Conservation (phyloP, 1,140 invertebrate genomes). For the Artemia franciscana region DNA sequence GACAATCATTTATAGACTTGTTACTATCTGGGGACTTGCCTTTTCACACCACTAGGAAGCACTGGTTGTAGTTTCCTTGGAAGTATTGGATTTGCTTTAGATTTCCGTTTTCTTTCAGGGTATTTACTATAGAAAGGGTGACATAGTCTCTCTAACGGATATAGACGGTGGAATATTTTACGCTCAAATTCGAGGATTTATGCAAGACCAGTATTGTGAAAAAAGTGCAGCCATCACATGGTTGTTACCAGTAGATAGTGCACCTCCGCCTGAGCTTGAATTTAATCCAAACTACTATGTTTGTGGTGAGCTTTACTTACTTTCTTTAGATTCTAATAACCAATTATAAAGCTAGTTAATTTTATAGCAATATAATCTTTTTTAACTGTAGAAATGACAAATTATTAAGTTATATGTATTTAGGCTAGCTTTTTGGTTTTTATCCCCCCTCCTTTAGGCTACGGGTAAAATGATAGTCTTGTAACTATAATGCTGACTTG, state of each 20-base stretch:
- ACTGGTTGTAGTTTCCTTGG: too few species aligned
- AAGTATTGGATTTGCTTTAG: too few species aligned
- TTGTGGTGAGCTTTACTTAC: constrained; percentile 35
- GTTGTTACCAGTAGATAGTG: constrained; percentile 59
- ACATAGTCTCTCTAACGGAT: constrained; percentile 67
- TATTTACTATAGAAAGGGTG: constrained; percentile 64
- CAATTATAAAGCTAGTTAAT: not conserved
- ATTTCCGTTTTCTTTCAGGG: constrained; percentile 30
- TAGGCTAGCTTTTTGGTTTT: too few species aligned
- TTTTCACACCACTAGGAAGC: too few species aligned
- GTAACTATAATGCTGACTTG: too few species aligned
- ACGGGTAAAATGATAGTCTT: too few species aligned
- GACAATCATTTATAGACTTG: too few species aligned
- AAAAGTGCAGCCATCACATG: constrained; percentile 82
- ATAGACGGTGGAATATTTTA: constrained; percentile 52
- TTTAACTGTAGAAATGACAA: not conserved
- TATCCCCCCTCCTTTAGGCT: too few species aligned
- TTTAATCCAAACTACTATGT: constrained; percentile 81
- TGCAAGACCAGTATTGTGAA: constrained; percentile 77
- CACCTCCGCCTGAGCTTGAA: constrained; percentile 42
- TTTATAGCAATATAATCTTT: not conserved
- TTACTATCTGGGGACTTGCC: too few species aligned
- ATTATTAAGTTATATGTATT: constrained; percentile 6
- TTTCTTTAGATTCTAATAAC: too few species aligned
- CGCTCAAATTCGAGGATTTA: constrained; percentile 63